A percentile compares a stretch with the other conserved stretches of the same genome.
Conservation (phyloP, 2,888 invertebrate genomes). For the Pterobdella sp. region DNA sequence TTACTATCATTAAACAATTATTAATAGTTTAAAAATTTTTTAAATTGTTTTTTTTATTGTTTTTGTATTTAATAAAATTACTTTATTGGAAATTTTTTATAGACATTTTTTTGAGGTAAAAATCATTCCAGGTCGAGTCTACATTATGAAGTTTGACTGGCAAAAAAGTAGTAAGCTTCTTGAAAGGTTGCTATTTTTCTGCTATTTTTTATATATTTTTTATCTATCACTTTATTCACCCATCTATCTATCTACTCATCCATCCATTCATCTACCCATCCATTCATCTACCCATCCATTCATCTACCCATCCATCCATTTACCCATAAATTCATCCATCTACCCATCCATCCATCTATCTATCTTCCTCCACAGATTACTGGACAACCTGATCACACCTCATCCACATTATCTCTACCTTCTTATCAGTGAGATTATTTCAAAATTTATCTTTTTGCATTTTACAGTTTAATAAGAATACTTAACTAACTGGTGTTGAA, state of each 20-base stretch:
- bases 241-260: not conserved
- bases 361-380: not conserved
- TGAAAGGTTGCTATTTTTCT: not conserved
- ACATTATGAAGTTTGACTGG: slow-evolving; percentile 7
- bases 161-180: not conserved
- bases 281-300: not conserved
- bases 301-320: not conserved
- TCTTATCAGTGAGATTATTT: not conserved
- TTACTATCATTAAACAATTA: too few relatives aligned
- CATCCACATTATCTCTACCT: slow-evolving; percentile 1
- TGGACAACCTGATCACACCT: not conserved
- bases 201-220: not conserved
- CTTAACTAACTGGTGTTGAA: not conserved
- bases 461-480: not conserved
- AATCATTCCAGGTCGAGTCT: not conserved
- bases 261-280: not conserved
- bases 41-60: too few relatives aligned
- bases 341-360: not conserved
- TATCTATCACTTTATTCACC: not conserved
- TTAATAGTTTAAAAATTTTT: too few relatives aligned
- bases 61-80: too few relatives aligned
- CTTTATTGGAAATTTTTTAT: too few relatives aligned
- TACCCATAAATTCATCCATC: not conserved
- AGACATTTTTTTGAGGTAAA: too few relatives aligned
- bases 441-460: too few relatives aligned